Percentiles rank a stretch among this genome's conserved stretches.
Evolutionary conservation across 2,888 invertebrate genomes (phyloP).

Genomic region (Tenthredo amoena): DNA sequence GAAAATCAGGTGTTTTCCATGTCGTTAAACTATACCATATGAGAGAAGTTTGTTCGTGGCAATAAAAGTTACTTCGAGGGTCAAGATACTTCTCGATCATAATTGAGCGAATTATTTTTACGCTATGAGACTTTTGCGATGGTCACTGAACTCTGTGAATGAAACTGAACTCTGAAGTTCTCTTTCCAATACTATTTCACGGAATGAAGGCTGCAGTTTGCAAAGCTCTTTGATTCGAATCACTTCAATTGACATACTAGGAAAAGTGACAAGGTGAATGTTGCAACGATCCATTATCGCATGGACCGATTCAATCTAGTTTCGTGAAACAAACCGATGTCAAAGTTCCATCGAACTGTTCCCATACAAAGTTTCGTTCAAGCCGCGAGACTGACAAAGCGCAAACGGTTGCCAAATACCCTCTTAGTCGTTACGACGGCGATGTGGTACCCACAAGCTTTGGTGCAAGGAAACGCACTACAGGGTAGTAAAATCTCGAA

Average conservation of each 20-base stretch:
- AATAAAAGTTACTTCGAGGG: neutral
- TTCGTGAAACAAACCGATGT: conserved; percentile 8
- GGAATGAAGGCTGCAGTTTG: neutral
- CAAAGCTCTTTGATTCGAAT: neutral
- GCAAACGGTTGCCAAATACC: conserved; percentile 21
- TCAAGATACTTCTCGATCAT: neutral
- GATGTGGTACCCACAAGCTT: conserved; percentile 9
- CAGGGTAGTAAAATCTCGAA: neutral
- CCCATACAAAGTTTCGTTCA: neutral
- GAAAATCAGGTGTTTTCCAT: neutral
- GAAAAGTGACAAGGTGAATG: neutral
- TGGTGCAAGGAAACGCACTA: conserved; percentile 27
- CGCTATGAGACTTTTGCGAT: neutral
- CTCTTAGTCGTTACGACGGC: conserved; percentile 3
- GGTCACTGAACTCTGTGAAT: neutral
- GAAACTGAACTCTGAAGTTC: neutral
- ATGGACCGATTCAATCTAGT: neutral
- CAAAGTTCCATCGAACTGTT: conserved; percentile 22
- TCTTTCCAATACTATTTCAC: neutral
- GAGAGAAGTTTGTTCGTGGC: neutral
- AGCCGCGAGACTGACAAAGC: neutral
- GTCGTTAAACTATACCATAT: neutral
- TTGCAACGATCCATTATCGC: neutral
- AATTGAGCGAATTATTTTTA: neutral
- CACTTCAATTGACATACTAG: neutral